These are phyloP conservation scores for Macropis europaea DNA, from an alignment of 2,888 invertebrate genomes.

Conservation along the genomic window DNA sequence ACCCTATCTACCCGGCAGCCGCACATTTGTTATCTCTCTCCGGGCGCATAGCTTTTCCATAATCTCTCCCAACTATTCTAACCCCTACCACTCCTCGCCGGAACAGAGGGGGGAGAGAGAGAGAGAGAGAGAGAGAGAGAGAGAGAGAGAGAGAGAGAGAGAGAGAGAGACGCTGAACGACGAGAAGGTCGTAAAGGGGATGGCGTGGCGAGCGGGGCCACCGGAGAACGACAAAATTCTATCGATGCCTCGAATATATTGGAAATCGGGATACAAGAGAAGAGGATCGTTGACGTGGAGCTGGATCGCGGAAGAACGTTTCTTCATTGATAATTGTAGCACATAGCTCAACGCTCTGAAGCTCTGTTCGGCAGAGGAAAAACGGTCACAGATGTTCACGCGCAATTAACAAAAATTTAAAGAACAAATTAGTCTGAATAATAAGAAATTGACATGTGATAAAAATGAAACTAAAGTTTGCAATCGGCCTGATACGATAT, in stretches of 20 bases:
- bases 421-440: too few species aligned
- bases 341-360: too few species aligned
- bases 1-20: constrained; percentile 22
- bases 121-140: constrained; percentile 25
- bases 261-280: constrained; percentile 25
- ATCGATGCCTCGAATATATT: constrained; percentile 34
- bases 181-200: constrained; percentile 22
- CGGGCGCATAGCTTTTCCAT: constrained; percentile 53
- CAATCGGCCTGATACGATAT: too few species aligned
- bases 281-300: constrained; percentile 3
- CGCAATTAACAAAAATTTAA: too few species aligned
- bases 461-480: too few species aligned
- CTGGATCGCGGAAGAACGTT: constrained; percentile 11
- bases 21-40: constrained; percentile 53
- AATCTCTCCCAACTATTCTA: constrained; percentile 54
- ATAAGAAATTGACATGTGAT: too few species aligned
- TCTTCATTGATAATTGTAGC: constrained; percentile 14
- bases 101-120: constrained; percentile 9
- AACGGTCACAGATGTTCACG: too few species aligned
- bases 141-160: constrained; percentile 26
- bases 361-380: too few species aligned
- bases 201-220: neutral
- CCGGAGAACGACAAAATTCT: constrained; percentile 28
- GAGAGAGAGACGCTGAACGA: constrained; percentile 18
- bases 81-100: neutral